Evolutionary conservation across 2,888 invertebrate species (phyloP), one percentile per base, ranked within the genome.

Genomic region (Dicyrtomina minuta): DNA sequence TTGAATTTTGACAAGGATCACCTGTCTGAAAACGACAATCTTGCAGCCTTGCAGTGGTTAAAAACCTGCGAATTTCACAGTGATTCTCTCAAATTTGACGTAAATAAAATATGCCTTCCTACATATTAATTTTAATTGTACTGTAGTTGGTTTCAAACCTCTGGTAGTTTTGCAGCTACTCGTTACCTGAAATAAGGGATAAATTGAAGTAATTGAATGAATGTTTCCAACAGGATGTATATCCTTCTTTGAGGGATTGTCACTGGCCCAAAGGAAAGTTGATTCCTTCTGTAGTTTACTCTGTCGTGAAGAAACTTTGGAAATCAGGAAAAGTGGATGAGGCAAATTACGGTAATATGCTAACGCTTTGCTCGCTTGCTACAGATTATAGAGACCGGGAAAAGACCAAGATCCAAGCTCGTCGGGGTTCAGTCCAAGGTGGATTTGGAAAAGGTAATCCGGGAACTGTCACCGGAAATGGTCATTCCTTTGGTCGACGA

Each of bases 301-400:
- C 17, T 24, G 43, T 43, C 22, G 24, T 60, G n/a, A 10, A 60
- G 26, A 27, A 44, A 22, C 26, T 49, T 15, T 15, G 4, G 1
- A 10, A 49, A 17, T 61, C 61, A 3, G 61, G 61, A 26, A 46
- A 49, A 49, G 61, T 61, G 15, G 61, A 61, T 44, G 61, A 46
- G 33, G n/a, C n/a, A n/a, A n/a, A n/a, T n/a, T n/a, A n/a, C n/a
- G n/a, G n/a, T n/a, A n/a, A n/a, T n/a, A n/a, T n/a, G n/a, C n/a
- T n/a, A n/a, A n/a, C n/a, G n/a, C n/a, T n/a, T n/a, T n/a, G n/a
- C n/a, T n/a, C n/a, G n/a, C n/a, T n/a, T n/a, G n/a, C n/a, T n/a
- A n/a, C n/a, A n/a, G n/a, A n/a, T n/a, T n/a, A n/a, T n/a, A n/a
- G n/a, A n/a, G n/a, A n/a, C n/a, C n/a, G n/a, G n/a, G n/a, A n/a